Percentiles rank a stretch among this genome's conserved stretches.
Evolutionary conservation across 2,888 invertebrate genomes (phyloP).

Genomic region (Trissolcus brochymenae): DNA sequence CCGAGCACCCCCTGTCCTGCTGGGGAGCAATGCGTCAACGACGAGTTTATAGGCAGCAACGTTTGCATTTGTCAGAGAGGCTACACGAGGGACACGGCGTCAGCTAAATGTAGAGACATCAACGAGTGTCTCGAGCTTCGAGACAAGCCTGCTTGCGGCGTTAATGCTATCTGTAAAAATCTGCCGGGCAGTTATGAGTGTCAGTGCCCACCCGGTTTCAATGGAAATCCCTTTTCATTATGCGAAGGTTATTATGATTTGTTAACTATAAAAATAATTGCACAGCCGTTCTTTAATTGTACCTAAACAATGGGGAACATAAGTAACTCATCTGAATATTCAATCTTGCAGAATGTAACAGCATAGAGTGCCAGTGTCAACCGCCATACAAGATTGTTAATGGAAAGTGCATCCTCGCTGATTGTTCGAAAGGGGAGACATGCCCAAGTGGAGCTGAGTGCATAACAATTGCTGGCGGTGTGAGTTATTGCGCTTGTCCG

Average conservation of each 20-base stretch:
- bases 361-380: slow-evolving; percentile 90
- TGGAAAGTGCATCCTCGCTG: slow-evolving; percentile 89
- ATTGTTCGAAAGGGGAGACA: slow-evolving; percentile 87
- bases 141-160: slow-evolving; percentile 88
- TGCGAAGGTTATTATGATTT: slow-evolving; percentile 81
- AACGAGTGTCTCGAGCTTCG: slow-evolving; percentile 88
- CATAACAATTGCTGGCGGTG: slow-evolving; percentile 91
- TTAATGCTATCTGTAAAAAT: slow-evolving; percentile 94
- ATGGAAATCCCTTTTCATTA: slow-evolving; percentile 91
- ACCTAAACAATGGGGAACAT: neutral
- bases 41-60: slow-evolving; percentile 84
- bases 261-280: no score
- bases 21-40: slow-evolving; percentile 90
- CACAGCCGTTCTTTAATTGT: no score
- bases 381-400: slow-evolving; percentile 90
- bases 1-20: slow-evolving; percentile 86
- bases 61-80: slow-evolving; percentile 94
- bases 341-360: slow-evolving; percentile 82
- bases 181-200: slow-evolving; percentile 95
- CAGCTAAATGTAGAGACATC: slow-evolving; percentile 88
- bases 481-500: slow-evolving; percentile 95
- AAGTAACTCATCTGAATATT: slow-evolving; percentile 12
- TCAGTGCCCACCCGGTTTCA: slow-evolving; percentile 90
- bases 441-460: slow-evolving; percentile 93
- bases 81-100: slow-evolving; percentile 85